phyloP scores from a whole-genome alignment of 2,888 invertebrate genomes.

The Idaea straminata region DNA sequence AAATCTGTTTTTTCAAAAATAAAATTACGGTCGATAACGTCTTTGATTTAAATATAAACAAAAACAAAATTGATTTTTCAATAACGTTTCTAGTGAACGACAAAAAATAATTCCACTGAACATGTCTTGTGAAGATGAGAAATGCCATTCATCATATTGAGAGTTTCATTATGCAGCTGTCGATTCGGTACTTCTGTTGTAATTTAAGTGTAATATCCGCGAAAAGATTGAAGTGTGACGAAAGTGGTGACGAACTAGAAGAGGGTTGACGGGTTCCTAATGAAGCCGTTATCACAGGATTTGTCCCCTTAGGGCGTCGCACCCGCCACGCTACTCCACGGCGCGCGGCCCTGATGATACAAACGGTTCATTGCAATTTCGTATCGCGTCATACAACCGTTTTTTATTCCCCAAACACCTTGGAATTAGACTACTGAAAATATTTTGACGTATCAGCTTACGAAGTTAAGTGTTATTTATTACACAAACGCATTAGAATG shows the following conservation, averaged over 20 bases:
- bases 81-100: neutral
- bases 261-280: conserved; percentile 76
- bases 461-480: no score
- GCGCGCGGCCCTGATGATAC: conserved; percentile 11
- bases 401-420: conserved; percentile 42
- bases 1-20: no score
- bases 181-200: conserved; percentile 65
- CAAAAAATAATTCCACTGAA: conserved; percentile 33
- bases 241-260: conserved; percentile 54
- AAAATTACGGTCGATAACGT: no score
- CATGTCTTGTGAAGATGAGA: conserved; percentile 49
- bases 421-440: conserved; percentile 12
- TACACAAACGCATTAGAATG: no score
- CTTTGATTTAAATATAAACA: conserved; percentile 2
- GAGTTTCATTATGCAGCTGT: conserved; percentile 60
- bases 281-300: conserved; percentile 70
- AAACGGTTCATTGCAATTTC: conserved; percentile 51
- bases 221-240: conserved; percentile 72
- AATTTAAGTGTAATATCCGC: conserved; percentile 76
- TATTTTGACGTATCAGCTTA: neutral
- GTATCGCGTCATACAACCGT: conserved; percentile 47
- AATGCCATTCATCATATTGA: conserved; percentile 59
- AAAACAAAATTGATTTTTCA: conserved; percentile 14
- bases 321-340: conserved; percentile 21
- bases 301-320: conserved; percentile 39